These are phyloP conservation scores for Zaprionus davidi DNA, from an alignment of 1,140 invertebrate species.

Conservation along the genomic window DNA sequence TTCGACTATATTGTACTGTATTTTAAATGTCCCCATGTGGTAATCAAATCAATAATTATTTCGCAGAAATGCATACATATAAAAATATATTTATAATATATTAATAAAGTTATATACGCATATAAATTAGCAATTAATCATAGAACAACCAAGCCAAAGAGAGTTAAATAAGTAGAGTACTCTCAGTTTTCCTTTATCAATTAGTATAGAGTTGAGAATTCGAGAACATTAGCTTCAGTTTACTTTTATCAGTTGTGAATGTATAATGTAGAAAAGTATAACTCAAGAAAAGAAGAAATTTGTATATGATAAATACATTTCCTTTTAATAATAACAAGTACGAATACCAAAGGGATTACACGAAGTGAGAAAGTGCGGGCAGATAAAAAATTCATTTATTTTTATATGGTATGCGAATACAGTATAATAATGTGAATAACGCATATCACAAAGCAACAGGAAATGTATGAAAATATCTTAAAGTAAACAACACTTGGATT, in stretches of 20 bases:
- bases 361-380: slow-evolving; percentile 11
- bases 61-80: too few species aligned
- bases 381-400: not conserved
- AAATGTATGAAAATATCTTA: not conserved
- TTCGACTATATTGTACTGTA: too few species aligned
- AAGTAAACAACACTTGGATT: not conserved
- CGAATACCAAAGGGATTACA: not conserved
- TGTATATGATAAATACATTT: not conserved
- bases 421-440: not conserved
- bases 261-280: not conserved
- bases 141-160: too few species aligned
- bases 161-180: not conserved
- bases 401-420: not conserved
- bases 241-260: not conserved
- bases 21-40: too few species aligned
- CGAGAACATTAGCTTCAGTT: not conserved
- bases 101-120: too few species aligned
- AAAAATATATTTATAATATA: too few species aligned
- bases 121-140: too few species aligned
- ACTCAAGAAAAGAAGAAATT: not conserved
- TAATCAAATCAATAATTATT: not conserved
- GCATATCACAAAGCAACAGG: slow-evolving; percentile 3
- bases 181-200: not conserved
- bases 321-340: not conserved
- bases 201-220: not conserved